These are phyloP conservation scores for Staurois parvus DNA, from an alignment of 2,797 vertebrate genomes.

Conservation along the genomic window DNA sequence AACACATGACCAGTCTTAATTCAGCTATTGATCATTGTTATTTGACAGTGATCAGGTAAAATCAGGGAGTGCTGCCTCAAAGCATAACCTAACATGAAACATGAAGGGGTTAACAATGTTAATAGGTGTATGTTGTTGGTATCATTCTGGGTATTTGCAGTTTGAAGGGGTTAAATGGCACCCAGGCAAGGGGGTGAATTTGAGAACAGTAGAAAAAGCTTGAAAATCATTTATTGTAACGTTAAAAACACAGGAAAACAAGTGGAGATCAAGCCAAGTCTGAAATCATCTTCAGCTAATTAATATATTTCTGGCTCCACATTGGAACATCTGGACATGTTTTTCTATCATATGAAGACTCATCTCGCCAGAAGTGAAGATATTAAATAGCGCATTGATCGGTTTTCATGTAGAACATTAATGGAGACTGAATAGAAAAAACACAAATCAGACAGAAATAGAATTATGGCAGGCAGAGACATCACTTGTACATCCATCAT, in stretches of 20 bases:
- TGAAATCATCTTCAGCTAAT: not conserved
- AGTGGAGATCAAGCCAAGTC: not conserved
- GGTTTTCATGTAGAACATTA: not conserved
- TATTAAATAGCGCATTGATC: not conserved
- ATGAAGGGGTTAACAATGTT: no score
- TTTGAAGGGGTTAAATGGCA: not conserved
- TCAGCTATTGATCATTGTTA: no score
- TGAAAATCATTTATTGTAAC: no score
- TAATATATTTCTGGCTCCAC: not conserved
- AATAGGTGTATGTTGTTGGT: no score
- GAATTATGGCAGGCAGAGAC: not conserved
- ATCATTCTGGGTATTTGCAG: not conserved
- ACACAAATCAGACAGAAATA: not conserved
- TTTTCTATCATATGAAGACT: not conserved
- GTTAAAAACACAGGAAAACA: not conserved
- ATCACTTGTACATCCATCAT: not conserved
- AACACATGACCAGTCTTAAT: no score
- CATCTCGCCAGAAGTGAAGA: not conserved
- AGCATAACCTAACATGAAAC: no score
- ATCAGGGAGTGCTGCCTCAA: no score
- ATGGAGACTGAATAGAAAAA: not conserved
- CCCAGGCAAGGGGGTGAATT: no score
- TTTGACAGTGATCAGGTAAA: no score
- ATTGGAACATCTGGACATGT: not conserved
- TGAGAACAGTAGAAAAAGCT: no score